Evolutionary conservation across 2,113 vertebrate genomes (phyloP).

Genomic region (Paradoxurus hermaphroditus): DNA sequence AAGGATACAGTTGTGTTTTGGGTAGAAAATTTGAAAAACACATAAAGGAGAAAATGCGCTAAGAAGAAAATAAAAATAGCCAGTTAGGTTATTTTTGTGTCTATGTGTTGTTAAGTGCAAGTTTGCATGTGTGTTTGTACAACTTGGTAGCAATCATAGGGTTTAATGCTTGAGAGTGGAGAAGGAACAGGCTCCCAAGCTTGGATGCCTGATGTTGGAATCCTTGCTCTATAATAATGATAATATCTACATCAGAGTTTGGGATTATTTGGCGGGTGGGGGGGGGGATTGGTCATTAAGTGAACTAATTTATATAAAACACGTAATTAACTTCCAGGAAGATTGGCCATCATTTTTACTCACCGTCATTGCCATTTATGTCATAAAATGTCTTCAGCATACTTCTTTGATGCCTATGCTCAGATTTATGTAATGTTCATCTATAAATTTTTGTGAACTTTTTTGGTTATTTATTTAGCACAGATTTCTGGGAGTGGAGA

Average conservation of each 20-base stretch:
- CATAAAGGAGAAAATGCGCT: not conserved
- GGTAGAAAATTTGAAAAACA: not conserved
- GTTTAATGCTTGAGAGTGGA: not conserved
- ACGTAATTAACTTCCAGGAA: not conserved
- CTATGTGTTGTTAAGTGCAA: not conserved
- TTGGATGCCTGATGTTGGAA: not conserved
- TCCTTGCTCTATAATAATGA: not conserved
- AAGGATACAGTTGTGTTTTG: not conserved
- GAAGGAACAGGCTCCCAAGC: rapidly evolving
- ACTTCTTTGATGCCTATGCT: not conserved
- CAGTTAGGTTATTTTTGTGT: not conserved
- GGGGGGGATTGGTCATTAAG: not conserved
- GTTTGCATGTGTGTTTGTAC: not conserved
- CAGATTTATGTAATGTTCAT: not conserved
- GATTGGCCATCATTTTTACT: not conserved
- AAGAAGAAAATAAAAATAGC: constrained; percentile 18
- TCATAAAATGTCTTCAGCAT: not conserved
- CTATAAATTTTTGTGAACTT: not conserved
- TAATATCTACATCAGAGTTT: not conserved
- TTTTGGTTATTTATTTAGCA: not conserved
- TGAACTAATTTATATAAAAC: not conserved
- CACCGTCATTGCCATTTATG: not conserved
- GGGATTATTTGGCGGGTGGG: too few species aligned
- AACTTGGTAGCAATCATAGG: too few species aligned
- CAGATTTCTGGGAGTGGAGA: not conserved